These are phyloP conservation scores for Octonoba sinensis DNA, from an alignment of 2,888 invertebrate genomes.

Conservation along the genomic window DNA sequence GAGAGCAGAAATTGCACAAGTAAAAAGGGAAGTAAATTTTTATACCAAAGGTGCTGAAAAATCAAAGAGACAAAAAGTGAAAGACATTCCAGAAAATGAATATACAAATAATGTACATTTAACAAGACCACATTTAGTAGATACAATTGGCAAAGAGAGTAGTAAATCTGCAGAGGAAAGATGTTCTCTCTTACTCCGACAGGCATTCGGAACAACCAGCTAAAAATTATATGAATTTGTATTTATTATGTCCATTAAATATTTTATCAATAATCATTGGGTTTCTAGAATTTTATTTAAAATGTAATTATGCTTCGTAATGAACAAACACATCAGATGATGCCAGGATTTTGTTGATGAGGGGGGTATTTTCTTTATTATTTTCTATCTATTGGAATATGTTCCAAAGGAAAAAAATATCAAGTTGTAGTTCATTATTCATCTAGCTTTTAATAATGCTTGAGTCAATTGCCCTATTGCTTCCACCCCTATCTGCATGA, in stretches of 20 bases:
- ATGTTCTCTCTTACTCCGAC: background rate
- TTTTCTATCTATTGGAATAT: too few relatives aligned
- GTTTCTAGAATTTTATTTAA: background rate
- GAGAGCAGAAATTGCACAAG: slow-evolving; percentile 88
- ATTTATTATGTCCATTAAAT: background rate
- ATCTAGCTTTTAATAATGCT: too few relatives aligned
- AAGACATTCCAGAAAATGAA: slow-evolving; percentile 68
- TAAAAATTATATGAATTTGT: background rate
- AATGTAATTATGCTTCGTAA: too few relatives aligned
- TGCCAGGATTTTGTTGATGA: too few relatives aligned
- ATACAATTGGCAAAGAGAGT: background rate
- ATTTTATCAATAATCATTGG: background rate
- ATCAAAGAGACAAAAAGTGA: slow-evolving; percentile 71
- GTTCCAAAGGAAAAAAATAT: too few relatives aligned
- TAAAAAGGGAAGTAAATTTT: slow-evolving; percentile 89
- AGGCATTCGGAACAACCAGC: slow-evolving; percentile 8
- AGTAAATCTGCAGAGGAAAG: slow-evolving; percentile 21
- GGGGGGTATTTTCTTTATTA: too few relatives aligned
- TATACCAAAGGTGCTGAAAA: slow-evolving; percentile 86
- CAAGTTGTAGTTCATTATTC: too few relatives aligned
- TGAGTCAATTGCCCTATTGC: too few relatives aligned
- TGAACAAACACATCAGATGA: too few relatives aligned
- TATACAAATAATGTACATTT: too few relatives aligned
- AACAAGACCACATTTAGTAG: background rate
- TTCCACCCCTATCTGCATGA: too few relatives aligned